A percentile compares a stretch with the other conserved stretches of the same genome.
Conservation (phyloP, 2,888 invertebrate species). For the Leptothorax acervorum region DNA sequence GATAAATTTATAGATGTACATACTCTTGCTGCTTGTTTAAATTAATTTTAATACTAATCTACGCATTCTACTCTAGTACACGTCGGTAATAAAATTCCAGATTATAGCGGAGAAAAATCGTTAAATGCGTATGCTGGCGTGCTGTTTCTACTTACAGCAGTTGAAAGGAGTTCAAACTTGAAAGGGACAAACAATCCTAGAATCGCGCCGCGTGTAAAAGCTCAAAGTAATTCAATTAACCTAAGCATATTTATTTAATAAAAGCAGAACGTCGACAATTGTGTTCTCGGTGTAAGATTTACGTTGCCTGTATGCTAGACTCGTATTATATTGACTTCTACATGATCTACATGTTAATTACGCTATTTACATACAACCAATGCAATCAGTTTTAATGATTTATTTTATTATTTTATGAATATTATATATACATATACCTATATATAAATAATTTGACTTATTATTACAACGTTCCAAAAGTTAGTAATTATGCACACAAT, state of each 20-base stretch:
- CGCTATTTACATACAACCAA: background rate
- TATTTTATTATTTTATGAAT: background rate
- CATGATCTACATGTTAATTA: background rate
- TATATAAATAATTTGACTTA: background rate
- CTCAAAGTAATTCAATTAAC: constrained; percentile 47
- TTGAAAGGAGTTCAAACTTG: constrained; percentile 44
- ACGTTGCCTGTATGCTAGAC: constrained; percentile 52
- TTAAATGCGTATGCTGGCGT: background rate
- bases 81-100: background rate
- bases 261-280: constrained; percentile 61
- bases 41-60: too few relatives aligned
- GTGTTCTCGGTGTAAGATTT: constrained; percentile 59
- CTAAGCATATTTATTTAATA: constrained; percentile 58
- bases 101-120: background rate
- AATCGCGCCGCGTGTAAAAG: constrained; percentile 20
- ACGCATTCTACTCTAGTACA: too few relatives aligned
- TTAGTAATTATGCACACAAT: background rate
- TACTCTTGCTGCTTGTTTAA: too few relatives aligned
- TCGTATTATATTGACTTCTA: constrained; percentile 1
- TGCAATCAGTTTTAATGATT: background rate
- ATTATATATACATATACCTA: background rate
- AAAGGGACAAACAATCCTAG: constrained; percentile 34
- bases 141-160: constrained; percentile 6
- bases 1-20: too few relatives aligned
- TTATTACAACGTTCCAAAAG: background rate